Base-by-base conservation (phyloP, 2,888 invertebrate species). In the Malthinus flaveolus region DNA sequence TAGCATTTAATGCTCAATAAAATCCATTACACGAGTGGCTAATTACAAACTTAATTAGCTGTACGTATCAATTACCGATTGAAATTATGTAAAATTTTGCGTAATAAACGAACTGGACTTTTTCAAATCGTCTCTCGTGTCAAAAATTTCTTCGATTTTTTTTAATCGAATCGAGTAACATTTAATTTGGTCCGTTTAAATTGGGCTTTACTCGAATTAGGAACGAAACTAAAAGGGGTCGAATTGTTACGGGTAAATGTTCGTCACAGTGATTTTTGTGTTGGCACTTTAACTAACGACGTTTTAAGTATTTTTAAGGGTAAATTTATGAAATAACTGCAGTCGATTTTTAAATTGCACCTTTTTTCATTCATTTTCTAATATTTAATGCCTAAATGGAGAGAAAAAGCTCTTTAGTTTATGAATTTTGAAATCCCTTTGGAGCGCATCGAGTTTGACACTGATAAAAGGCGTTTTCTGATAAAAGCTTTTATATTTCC, bases 391-490 rank as follows among this genome's bases (percentile, higher is more conserved):
- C 59, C 49, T 59, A 59, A 59, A 59, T 55, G 59, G 55, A 59
- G 51, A 51, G 55, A 55, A 59, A 53, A 55, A 51, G 55, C 55
- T 59, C 55, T 55, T 48, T 33, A 51, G 49, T 60, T 60, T 60
- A 60, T 60, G 60, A 60, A 60, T 60, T 60, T 52, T 56, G 60
- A 60, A 59, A 56, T 56, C 51, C 45, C 52, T 56, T 56, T 56
- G 56, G 56, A 48, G 51, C 49, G 60, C 60, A 60, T 60, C 56
- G 49, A 48, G 56, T 60, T 60, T 60, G 60, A 60, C 56, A 56
- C 60, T 60, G 59, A 59, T 59, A 59, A 56, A 59, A 59, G 59
- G 56, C 56, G 52, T 60, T 60, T 60, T 60, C 56, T 56, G 56
- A 56, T 56, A 60, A 56, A 60, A 56, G 56, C 60, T 60, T 56